A percentile compares a stretch with the other conserved stretches of the same genome.
These are phyloP conservation scores for Monopterus albus DNA, from an alignment of 2,113 vertebrate genomes.

Conservation along the genomic window DNA sequence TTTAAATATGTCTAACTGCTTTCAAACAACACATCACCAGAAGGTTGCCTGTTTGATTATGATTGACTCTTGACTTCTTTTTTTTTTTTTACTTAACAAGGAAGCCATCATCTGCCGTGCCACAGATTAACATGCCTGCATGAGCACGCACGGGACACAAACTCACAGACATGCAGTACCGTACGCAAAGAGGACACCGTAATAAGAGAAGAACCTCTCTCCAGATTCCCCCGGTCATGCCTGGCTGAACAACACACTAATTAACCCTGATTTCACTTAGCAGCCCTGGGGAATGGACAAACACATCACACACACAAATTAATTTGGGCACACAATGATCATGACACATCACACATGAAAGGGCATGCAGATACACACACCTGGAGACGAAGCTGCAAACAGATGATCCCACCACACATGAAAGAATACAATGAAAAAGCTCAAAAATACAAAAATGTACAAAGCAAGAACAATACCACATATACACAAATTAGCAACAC, in stretches of 20 bases:
- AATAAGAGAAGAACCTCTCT: conserved; percentile 22
- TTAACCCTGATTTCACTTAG: conserved; percentile 70
- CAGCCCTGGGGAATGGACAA: background rate
- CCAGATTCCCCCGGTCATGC: conserved; percentile 50
- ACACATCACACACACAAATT: conserved; percentile 12
- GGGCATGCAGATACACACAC: conserved; percentile 5
- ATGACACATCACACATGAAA: conserved; percentile 9
- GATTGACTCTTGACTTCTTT: too few relatives aligned
- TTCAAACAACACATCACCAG: background rate
- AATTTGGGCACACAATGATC: conserved; percentile 32
- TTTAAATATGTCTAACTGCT: background rate
- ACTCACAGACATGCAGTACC: background rate
- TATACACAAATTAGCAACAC: conserved; percentile 11
- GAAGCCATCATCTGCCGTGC: conserved; percentile 27
- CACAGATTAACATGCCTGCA: conserved; percentile 25
- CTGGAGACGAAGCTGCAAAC: conserved; percentile 5
- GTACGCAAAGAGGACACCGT: conserved; percentile 2
- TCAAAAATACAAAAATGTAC: conserved; percentile 8
- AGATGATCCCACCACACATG: conserved; percentile 28
- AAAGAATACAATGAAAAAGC: background rate
- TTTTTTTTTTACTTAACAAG: too few relatives aligned
- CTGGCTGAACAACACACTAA: conserved; percentile 58
- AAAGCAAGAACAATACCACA: conserved; percentile 38
- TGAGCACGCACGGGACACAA: conserved; percentile 7
- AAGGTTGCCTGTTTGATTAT: background rate